Evolutionary conservation across 2,888 invertebrate species (phyloP), one percentile per base, ranked within the genome.

Genomic region (Herminia tarsipennalis): DNA sequence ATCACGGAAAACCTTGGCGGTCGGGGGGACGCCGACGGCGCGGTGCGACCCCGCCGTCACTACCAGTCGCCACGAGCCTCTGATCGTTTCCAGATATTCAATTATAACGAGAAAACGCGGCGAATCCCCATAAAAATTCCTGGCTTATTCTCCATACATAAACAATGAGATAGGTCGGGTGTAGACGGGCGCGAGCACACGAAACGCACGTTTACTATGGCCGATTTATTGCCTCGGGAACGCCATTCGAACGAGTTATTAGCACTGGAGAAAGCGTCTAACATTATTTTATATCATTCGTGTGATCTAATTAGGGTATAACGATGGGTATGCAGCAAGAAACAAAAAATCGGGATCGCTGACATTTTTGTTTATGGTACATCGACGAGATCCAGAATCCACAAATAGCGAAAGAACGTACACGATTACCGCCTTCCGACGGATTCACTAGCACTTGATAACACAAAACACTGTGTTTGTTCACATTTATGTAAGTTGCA

Each of bases 351-450:
- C 78, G 86, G 88, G 90, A 91, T 90, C 90, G 91, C 91, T 92
- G 92, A 92, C 92, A 92, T 92, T 92, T 92, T 92, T 92, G 92
- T 92, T 92, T 92, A 92, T 92, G 92, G 92, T 92, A 89, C 90
- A 88, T 89, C 85, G 87, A 88, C 82, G 83, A 86, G 80, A 87
- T 89, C 83, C 86, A 87, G 87, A 88, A 88, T 89, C 89, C 89
- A 88, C 89, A 90, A 90, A 90, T 88, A 89, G 89, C 86, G 81
- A 88, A 85, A 82, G 80, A 88, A 89, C 89, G 82, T 90, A 88
- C 88, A 89, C 86, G 89, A 88, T 90, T 91, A 89, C 91, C 90
- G 90, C 85, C 89, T 89, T 76, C 75, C 89, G 88, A 90, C 90
- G 90, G 89, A 83, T 84, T 81, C 86, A 86, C 88, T 84, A 78